Conservation (phyloP, 2,113 vertebrate genomes). For the Neogobius melanostomus region DNA sequence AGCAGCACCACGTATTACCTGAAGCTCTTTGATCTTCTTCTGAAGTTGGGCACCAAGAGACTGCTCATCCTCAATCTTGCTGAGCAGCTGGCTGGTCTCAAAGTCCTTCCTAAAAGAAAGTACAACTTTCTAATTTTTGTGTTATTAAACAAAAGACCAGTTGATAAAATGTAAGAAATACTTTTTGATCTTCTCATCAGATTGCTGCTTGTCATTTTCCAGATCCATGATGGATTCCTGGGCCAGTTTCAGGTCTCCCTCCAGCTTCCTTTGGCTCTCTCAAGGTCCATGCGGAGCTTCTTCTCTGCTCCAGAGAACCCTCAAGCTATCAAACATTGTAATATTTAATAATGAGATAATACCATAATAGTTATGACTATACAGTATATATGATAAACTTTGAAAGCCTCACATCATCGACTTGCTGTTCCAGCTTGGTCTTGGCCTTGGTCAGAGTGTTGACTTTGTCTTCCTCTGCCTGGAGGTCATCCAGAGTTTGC, state of each 20-base stretch:
- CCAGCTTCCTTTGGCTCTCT: constrained; percentile 78
- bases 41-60: no score
- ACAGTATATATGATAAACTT: no score
- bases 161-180: constrained; percentile 27
- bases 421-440: constrained; percentile 77
- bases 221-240: constrained; percentile 76
- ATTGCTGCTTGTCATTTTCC: constrained; percentile 74
- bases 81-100: no score
- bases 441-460: constrained; percentile 78
- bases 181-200: constrained; percentile 67
- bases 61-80: no score
- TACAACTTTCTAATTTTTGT: no score
- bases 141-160: no score
- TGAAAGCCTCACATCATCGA: constrained; percentile 67
- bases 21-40: no score
- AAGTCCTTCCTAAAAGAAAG: no score
- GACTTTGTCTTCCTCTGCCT: constrained; percentile 85
- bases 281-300: constrained; percentile 84
- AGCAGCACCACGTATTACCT: no score
- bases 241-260: constrained; percentile 74
- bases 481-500: constrained; percentile 84
- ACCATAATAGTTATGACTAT: no score
- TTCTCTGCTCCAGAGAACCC: constrained; percentile 86
- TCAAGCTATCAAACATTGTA: constrained; percentile 72
- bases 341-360: no score